These are phyloP conservation scores for Oreortyx pictus DNA, from an alignment of 2,797 vertebrate genomes.

Conservation along the genomic window DNA sequence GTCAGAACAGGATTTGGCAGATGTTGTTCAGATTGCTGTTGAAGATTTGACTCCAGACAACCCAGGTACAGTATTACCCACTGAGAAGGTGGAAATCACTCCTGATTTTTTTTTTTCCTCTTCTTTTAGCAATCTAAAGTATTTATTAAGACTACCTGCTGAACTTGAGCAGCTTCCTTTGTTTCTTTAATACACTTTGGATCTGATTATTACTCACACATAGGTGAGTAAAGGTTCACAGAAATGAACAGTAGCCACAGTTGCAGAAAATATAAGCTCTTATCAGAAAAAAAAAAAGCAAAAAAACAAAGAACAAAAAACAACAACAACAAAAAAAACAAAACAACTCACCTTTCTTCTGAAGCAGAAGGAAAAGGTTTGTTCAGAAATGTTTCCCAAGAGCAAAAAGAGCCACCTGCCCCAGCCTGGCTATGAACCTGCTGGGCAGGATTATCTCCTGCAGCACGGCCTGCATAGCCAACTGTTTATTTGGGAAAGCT, in stretches of 20 bases:
- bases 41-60: slow-evolving; percentile 91
- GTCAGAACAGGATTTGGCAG: slow-evolving; percentile 94
- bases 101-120: background rate
- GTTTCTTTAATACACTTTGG: background rate
- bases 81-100: background rate
- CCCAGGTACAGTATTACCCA: slow-evolving; percentile 79
- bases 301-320: no score
- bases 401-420: background rate
- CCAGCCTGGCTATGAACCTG: background rate
- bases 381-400: background rate
- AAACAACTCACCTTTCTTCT: background rate
- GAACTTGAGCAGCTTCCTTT: background rate
- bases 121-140: background rate
- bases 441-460: background rate
- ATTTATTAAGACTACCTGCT: background rate
- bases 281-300: background rate
- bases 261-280: background rate
- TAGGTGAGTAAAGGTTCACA: background rate
- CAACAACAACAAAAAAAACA: no score
- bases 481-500: background rate
- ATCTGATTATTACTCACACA: background rate
- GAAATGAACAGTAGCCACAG: background rate
- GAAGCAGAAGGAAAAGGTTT: background rate
- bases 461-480: background rate
- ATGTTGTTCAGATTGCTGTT: slow-evolving; percentile 98